phyloP scores from a whole-genome alignment of 2,797 vertebrate genomes.

The Macropus fuliginosus region DNA sequence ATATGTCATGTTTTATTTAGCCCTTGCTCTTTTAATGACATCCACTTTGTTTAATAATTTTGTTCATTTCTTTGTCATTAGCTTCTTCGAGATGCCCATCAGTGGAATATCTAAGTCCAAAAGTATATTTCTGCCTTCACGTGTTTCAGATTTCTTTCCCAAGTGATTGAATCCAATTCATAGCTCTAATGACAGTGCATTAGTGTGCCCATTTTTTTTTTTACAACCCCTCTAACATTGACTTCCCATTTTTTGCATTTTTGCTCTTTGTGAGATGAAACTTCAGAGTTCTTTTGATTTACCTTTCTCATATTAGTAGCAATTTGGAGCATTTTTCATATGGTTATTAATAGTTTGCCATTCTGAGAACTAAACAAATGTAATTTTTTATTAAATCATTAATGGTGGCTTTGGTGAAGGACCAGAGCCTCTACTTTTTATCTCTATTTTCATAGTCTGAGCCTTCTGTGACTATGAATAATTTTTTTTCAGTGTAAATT shows the following conservation, averaged over 20 bases:
- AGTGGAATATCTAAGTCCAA: not conserved
- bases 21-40: not conserved
- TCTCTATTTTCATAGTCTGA: not conserved
- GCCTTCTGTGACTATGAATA: not conserved
- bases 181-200: not conserved
- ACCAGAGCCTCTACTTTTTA: not conserved
- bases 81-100: not conserved
- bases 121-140: not conserved
- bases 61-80: conserved; percentile 1
- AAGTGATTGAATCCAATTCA: not conserved
- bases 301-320: not conserved
- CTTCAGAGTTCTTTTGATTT: not conserved
- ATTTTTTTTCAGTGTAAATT: not conserved
- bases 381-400: not conserved
- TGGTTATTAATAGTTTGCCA: not conserved
- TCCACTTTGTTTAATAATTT: not conserved
- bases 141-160: not conserved
- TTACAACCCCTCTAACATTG: not conserved
- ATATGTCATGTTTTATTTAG: not conserved
- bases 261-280: not conserved
- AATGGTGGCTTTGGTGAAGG: not conserved
- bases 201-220: not conserved
- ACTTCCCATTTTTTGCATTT: not conserved
- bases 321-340: not conserved
- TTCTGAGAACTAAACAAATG: not conserved